Base-by-base conservation (phyloP, 2,797 vertebrate species). In the Sebastes iracundus region DNA sequence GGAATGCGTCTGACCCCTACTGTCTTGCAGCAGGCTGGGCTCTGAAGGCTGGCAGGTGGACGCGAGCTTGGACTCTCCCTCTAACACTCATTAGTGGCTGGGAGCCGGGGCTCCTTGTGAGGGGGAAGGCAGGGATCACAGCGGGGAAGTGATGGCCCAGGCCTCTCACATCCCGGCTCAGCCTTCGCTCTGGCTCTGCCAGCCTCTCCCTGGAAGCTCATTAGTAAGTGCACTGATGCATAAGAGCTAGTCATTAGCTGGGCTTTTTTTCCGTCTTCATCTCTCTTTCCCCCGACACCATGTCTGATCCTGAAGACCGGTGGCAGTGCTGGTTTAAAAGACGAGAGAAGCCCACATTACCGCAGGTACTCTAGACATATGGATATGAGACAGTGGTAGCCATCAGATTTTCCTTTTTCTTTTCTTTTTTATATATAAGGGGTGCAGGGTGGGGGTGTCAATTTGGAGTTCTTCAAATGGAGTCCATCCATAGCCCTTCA, bases 181-280 rank as follows among this genome's bases (percentile, higher is more conserved):
- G 97, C 97, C 97, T 97, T 96, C 95, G 96, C 96, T 96, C 96
- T 93, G 96, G 97, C 96, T 97, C 96, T 96, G 96, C 97, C 97
- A 97, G 97, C 96, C 97, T 97, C 96, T 96, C 97, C 96, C 97
- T 98, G 97, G 97, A 98, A 99, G 98, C 98, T 99, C 98, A 99
- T 99, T 99, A 99, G 98, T 97, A 99, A 96, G 97, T 96, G 97
- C 97, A 98, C 96, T 98, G 98, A 99, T 99, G 98, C 98, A 99
- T 99, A 98, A 99, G 97, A 99, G 97, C 97, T 97, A 97, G 97
- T 99, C 98, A 99, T 99, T 99, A 99, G 97, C 97, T 97, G 96
- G 96, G 96, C 91, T 92, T 92, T 94, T 95, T 90, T 92, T 90
- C 89, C 80, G 73, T 94, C 92, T 93, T 91, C 88, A 91, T 93